Conservation (phyloP, 2,113 vertebrate genomes). For the Lophura nycthemera region DNA sequence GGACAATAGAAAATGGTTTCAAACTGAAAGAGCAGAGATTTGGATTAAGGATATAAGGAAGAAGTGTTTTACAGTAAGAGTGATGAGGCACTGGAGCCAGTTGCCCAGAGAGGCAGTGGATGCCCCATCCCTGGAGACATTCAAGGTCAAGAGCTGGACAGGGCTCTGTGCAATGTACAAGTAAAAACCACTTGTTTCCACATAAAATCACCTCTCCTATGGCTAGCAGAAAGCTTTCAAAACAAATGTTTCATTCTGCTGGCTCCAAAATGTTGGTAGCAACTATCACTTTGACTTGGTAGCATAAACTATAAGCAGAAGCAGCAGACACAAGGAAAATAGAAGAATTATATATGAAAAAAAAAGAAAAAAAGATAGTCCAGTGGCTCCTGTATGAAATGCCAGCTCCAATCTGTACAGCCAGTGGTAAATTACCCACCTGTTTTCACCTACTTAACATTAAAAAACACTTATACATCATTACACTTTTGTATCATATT, state of each 20-base stretch:
- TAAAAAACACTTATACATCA: conserved; percentile 82
- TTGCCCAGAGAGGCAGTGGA: no score
- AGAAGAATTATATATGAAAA: not conserved
- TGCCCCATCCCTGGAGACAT: no score
- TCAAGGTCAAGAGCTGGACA: no score
- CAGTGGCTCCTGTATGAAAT: conserved; percentile 40
- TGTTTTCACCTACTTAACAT: conserved; percentile 82
- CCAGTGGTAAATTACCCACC: conserved; percentile 75
- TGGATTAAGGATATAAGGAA: no score
- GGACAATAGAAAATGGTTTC: no score
- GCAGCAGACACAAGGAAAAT: not conserved
- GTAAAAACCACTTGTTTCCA: not conserved
- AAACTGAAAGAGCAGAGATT: no score
- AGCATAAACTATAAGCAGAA: conserved; percentile 10
- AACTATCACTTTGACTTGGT: not conserved
- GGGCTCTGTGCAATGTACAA: not conserved
- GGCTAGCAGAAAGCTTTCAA: not conserved
- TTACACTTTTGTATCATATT: conserved; percentile 79
- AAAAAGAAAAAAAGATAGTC: conserved; percentile 11
- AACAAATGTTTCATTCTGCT: not conserved
- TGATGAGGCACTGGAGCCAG: no score
- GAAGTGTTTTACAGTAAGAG: no score
- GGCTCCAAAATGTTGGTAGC: not conserved
- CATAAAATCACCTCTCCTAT: not conserved
- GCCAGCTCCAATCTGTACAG: conserved; percentile 36